Conservation (phyloP, 2,888 invertebrate genomes). For the Byasa hedistus region DNA sequence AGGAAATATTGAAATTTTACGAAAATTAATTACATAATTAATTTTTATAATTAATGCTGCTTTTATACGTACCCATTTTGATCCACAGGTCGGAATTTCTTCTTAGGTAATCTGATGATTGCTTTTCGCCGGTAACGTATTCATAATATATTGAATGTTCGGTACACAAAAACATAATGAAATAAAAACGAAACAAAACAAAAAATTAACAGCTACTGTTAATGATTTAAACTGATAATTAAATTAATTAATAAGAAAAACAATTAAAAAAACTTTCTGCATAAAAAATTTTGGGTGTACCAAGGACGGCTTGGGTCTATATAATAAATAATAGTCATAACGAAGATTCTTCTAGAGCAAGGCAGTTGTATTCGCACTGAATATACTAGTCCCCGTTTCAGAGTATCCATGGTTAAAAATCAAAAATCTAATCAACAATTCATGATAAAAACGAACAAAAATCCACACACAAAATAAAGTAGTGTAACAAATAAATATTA, state of each 20-base stretch:
- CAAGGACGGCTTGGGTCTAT: neutral
- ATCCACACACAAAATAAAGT: neutral
- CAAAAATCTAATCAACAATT: neutral
- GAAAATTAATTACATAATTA: neutral
- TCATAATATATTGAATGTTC: slow-evolving; percentile 17
- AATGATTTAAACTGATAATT: neutral
- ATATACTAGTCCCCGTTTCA: slow-evolving; percentile 3
- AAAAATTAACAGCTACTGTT: neutral
- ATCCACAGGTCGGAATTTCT: slow-evolving; percentile 2
- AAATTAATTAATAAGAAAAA: neutral
- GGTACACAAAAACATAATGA: slow-evolving; percentile 8
- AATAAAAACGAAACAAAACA: neutral
- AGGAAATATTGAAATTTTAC: neutral
- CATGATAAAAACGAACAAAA: neutral
- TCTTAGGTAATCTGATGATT: neutral
- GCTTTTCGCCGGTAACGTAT: slow-evolving; percentile 14
- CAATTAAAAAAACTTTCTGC: neutral
- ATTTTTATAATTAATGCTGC: neutral
- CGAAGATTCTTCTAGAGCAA: neutral
- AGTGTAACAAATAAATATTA: neutral
- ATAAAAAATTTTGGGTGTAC: neutral
- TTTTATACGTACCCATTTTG: slow-evolving; percentile 22
- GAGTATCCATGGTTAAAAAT: slow-evolving; percentile 1
- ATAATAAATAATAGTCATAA: neutral
- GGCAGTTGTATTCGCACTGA: slow-evolving; percentile 1